phyloP scores from a whole-genome alignment of 2,888 invertebrate genomes.

The Anodontia alba region DNA sequence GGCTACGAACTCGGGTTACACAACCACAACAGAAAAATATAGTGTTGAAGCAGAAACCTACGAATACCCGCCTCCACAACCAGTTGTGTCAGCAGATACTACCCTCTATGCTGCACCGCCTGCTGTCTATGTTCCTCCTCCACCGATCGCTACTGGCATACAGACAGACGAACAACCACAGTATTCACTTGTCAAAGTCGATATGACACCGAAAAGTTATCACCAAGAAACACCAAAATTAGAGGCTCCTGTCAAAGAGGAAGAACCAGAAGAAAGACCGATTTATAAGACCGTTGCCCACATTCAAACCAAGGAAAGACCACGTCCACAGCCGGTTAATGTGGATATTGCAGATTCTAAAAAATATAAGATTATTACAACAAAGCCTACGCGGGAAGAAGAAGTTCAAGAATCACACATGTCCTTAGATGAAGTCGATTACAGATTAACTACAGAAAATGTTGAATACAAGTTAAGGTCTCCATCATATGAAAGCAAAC shows the following conservation, averaged over 20 bases:
- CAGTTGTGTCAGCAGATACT: background rate
- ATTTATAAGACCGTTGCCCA: slow-evolving; percentile 69
- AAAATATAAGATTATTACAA: slow-evolving; percentile 60
- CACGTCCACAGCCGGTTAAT: slow-evolving; percentile 37
- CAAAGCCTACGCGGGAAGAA: slow-evolving; percentile 56
- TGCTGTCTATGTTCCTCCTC: slow-evolving; percentile 21
- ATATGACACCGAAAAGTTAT: slow-evolving; percentile 47
- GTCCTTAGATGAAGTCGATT: slow-evolving; percentile 56
- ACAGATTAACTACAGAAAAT: slow-evolving; percentile 49
- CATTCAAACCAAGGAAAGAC: slow-evolving; percentile 60
- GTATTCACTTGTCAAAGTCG: slow-evolving; percentile 63
- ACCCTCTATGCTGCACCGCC: slow-evolving; percentile 23
- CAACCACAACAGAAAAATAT: slow-evolving; percentile 39
- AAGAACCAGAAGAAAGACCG: slow-evolving; percentile 49
- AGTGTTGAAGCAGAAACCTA: slow-evolving; percentile 56
- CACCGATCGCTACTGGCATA: slow-evolving; percentile 37
- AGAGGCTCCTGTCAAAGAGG: slow-evolving; percentile 30
- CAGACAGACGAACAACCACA: slow-evolving; percentile 44
- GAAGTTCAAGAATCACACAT: slow-evolving; percentile 57
- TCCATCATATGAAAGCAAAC: slow-evolving; percentile 42
- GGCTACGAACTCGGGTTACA: slow-evolving; percentile 7
- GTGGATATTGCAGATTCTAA: slow-evolving; percentile 43
- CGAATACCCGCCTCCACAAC: slow-evolving; percentile 38
- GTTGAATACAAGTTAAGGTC: slow-evolving; percentile 52
- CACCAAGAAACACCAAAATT: slow-evolving; percentile 14